A percentile compares a stretch with the other conserved stretches of the same genome.
Evolutionary conservation across 2,113 vertebrate species (phyloP).

Genomic region (Crypturellus undulatus): DNA sequence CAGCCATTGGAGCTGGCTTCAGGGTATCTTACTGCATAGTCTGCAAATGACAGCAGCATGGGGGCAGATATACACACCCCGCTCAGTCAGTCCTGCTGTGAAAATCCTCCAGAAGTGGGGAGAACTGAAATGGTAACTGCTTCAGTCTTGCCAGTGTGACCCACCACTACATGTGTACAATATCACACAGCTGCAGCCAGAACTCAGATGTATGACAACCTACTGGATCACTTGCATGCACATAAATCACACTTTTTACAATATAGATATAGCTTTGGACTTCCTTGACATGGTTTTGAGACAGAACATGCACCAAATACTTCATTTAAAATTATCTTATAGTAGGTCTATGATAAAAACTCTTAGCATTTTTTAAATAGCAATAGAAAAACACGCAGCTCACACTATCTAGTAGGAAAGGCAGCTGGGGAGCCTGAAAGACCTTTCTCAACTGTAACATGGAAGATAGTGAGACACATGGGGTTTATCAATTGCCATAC

Average conservation of each 20-base stretch:
- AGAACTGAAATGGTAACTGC: neutral
- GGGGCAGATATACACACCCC: neutral
- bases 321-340: neutral
- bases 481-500: neutral
- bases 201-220: neutral
- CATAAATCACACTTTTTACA: neutral
- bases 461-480: neutral
- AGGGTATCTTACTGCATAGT: fast-evolving
- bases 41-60: neutral
- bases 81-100: neutral
- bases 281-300: neutral
- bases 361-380: neutral
- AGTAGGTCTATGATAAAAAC: neutral
- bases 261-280: neutral
- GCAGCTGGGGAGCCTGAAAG: neutral
- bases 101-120: neutral
- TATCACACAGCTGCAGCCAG: neutral
- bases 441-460: neutral
- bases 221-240: neutral
- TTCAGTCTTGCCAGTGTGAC: neutral
- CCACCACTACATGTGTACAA: neutral
- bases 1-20: neutral
- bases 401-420: neutral
- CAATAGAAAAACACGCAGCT: neutral
- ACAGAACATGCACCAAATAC: neutral